Evolutionary conservation across 2,797 vertebrate species (phyloP).

Genomic region (Enteromius unitaeniatus): DNA sequence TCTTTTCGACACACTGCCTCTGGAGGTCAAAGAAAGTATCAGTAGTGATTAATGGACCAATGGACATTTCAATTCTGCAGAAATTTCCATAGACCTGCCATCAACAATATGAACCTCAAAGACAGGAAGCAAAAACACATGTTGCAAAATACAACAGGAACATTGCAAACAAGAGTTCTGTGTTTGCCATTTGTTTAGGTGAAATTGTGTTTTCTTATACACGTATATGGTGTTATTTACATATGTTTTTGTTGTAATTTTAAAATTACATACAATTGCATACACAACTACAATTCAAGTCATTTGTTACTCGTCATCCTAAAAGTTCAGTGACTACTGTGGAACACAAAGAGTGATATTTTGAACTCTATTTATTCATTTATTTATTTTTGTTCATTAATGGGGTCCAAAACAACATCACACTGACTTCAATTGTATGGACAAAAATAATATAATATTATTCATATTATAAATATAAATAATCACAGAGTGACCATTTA

Average conservation of each 20-base stretch:
- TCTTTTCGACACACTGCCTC: constrained; percentile 92
- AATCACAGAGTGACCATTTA: background rate
- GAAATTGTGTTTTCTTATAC: background rate
- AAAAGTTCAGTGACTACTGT: background rate
- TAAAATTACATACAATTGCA: background rate
- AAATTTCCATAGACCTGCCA: constrained; percentile 55
- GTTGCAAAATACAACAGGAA: constrained; percentile 23
- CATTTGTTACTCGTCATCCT: background rate
- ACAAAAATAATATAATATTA: too few species aligned
- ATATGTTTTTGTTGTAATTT: background rate
- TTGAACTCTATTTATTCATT: background rate
- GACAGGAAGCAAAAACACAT: constrained; percentile 8
- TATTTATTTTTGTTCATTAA: background rate
- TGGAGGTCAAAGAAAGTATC: constrained; percentile 90
- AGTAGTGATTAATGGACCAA: constrained; percentile 80
- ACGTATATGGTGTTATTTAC: background rate
- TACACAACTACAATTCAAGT: background rate
- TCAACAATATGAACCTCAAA: constrained; percentile 73
- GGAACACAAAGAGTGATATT: background rate
- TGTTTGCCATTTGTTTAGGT: constrained; percentile 6
- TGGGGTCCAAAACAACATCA: background rate
- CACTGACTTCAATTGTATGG: background rate
- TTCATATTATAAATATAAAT: too few species aligned
- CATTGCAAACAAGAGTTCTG: constrained; percentile 22
- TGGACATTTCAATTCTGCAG: background rate